Conservation (phyloP, 2,888 invertebrate species). For the Alviniconcha strummeri region DNA sequence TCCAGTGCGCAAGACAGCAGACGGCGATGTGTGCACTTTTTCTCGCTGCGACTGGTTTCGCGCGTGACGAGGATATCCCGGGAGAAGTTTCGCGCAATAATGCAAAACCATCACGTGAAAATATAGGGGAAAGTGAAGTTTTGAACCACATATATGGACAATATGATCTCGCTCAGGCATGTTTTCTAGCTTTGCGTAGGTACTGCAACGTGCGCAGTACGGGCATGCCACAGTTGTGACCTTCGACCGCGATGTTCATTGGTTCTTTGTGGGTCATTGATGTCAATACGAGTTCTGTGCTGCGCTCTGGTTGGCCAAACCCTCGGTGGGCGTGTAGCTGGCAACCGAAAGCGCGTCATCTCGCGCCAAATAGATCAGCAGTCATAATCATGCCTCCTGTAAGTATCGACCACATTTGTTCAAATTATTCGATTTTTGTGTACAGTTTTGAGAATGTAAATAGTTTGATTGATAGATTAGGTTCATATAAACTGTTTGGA, state of each 20-base stretch:
- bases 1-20: too few relatives aligned
- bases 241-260: constrained; percentile 36
- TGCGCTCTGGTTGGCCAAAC: constrained; percentile 48
- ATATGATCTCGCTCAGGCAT: constrained; percentile 34
- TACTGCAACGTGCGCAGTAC: constrained; percentile 27
- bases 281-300: constrained; percentile 9
- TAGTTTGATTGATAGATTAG: constrained; percentile 1
- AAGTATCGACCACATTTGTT: constrained; percentile 25
- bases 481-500: not conserved
- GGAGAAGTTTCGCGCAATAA: constrained; percentile 35
- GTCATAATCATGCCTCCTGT: constrained; percentile 24
- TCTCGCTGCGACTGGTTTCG: constrained; percentile 12
- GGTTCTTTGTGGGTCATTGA: constrained; percentile 30
- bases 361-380: constrained; percentile 58
- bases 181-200: constrained; percentile 26
- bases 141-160: constrained; percentile 22
- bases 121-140: not conserved
- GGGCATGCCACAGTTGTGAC: constrained; percentile 36
- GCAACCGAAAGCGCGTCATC: constrained; percentile 55
- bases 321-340: constrained; percentile 48
- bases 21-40: too few relatives aligned
- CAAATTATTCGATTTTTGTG: not conserved
- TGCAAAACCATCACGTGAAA: constrained; percentile 30
- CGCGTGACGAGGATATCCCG: constrained; percentile 20
- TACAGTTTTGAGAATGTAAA: not conserved